Percentiles rank a stretch among this genome's conserved stretches.
phyloP scores from a whole-genome alignment of 2,888 invertebrate genomes.

The Dryomyza anilis region DNA sequence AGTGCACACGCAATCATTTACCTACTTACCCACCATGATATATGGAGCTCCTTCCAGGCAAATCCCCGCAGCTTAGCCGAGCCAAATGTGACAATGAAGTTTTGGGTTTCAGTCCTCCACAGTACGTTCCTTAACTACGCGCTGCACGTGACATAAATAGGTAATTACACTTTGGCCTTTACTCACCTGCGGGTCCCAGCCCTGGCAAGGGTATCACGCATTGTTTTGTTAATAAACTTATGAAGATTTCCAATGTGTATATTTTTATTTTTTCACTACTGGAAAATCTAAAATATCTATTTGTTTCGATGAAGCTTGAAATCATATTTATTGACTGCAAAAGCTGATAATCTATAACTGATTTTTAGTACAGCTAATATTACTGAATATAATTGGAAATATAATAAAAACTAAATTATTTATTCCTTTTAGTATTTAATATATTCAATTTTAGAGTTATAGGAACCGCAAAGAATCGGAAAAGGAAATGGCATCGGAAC shows the following conservation, averaged over 20 bases:
- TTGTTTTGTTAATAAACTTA: conserved; percentile 14
- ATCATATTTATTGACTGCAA: too few relatives aligned
- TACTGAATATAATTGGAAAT: too few relatives aligned
- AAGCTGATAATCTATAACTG: too few relatives aligned
- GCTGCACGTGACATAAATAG: conserved; percentile 52
- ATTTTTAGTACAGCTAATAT: too few relatives aligned
- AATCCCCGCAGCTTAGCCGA: conserved; percentile 32
- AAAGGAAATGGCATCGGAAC: too few relatives aligned
- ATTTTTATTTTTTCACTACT: too few relatives aligned
- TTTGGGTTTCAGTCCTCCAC: conserved; percentile 8
- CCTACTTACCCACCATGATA: neutral
- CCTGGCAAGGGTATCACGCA: neutral
- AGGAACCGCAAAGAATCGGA: too few relatives aligned
- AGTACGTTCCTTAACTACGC: conserved; percentile 25
- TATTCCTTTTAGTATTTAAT: too few relatives aligned
- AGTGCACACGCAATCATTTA: neutral
- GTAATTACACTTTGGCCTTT: conserved; percentile 46
- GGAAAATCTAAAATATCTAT: too few relatives aligned
- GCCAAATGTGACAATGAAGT: conserved; percentile 41
- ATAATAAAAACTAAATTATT: too few relatives aligned
- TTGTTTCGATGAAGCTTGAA: too few relatives aligned
- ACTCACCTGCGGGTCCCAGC: neutral
- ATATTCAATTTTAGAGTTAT: too few relatives aligned
- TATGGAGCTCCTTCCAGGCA: conserved; percentile 1
- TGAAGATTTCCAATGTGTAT: conserved; percentile 13